Base-by-base conservation (phyloP, 92 coral and sea anemone genomes). In the Bergia sp. region DNA sequence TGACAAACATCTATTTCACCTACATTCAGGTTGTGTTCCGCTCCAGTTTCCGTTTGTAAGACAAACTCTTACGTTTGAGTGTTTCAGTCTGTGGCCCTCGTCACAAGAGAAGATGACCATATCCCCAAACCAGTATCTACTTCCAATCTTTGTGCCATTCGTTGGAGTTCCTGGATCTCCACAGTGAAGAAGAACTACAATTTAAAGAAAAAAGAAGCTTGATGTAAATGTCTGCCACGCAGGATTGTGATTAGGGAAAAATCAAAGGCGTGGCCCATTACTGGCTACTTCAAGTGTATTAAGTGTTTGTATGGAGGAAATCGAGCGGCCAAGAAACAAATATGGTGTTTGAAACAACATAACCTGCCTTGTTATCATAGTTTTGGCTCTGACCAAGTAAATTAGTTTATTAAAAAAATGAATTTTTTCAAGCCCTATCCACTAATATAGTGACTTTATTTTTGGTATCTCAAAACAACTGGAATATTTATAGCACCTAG, bases 1-100 rank as follows among this genome's bases (percentile, higher is more conserved):
- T 61, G n/a, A 18, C 29, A 23, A 36, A 37, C 37, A 7, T 7
- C 23, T 9, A 37, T 55, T 2, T 3, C 38, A 90, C 98, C 76
- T 91, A 95, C 98, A 95, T 37, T 85, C 84, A 3, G 98, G 98
- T 69, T 94, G 96, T 1, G 93, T 95, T 7, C 93, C 93, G 38
- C 93, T 91, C 93, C 93, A 91, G 20, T 79, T 79, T 11, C 91
- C 89, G 77, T 86, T 84, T 43, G 89, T 73, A 41, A 88, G 87
- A 44, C 93, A 91, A 76, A 73, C 69, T 75, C 92, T 89, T 29
- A 91, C 45, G 15, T 85, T 85, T 12, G 93, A 90, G n/a, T 91
- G 89, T 36, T 37, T 7, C 86, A 91, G 81, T 9, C 66, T 80
- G 37, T 78, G 80, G 5, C 91, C 93, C 39, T 76, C 64, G 3